phyloP scores from a whole-genome alignment of 2,888 invertebrate species.

The Nomada ruficornis region DNA sequence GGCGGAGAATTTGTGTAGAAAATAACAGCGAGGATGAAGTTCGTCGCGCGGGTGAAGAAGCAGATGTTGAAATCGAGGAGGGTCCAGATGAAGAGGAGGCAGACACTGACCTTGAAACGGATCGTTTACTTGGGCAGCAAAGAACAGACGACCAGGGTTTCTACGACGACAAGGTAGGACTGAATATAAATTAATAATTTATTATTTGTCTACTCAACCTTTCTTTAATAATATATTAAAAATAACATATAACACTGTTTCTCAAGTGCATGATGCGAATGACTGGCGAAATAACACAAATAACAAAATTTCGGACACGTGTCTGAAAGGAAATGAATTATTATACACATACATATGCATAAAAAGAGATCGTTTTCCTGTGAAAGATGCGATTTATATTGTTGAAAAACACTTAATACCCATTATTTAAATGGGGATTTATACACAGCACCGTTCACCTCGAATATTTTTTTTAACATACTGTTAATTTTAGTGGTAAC shows the following conservation, averaged over 20 bases:
- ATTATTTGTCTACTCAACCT: background rate
- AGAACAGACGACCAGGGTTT: conserved; percentile 96
- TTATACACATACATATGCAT: conserved; percentile 7
- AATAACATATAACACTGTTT: conserved; percentile 13
- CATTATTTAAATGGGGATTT: background rate
- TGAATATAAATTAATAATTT: background rate
- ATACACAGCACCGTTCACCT: background rate
- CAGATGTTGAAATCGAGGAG: conserved; percentile 81
- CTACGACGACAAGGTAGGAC: conserved; percentile 93
- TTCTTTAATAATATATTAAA: conserved; percentile 1
- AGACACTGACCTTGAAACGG: conserved; percentile 99
- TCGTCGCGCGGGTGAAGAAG: conserved; percentile 80
- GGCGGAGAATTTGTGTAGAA: conserved; percentile 82
- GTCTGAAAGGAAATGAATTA: background rate
- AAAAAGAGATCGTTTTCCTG: conserved; percentile 5
- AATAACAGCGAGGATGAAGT: conserved; percentile 82
- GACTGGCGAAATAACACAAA: conserved; percentile 9
- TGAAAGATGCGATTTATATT: background rate
- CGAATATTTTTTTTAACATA: background rate
- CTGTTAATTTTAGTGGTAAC: background rate
- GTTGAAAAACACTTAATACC: background rate
- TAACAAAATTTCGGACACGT: background rate
- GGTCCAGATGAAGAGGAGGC: conserved; percentile 89
- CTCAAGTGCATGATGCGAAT: conserved; percentile 9
- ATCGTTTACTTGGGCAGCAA: conserved; percentile 96